Evolutionary conservation across 2,113 vertebrate species (phyloP).

Genomic region (Bolborhynchus lineola): DNA sequence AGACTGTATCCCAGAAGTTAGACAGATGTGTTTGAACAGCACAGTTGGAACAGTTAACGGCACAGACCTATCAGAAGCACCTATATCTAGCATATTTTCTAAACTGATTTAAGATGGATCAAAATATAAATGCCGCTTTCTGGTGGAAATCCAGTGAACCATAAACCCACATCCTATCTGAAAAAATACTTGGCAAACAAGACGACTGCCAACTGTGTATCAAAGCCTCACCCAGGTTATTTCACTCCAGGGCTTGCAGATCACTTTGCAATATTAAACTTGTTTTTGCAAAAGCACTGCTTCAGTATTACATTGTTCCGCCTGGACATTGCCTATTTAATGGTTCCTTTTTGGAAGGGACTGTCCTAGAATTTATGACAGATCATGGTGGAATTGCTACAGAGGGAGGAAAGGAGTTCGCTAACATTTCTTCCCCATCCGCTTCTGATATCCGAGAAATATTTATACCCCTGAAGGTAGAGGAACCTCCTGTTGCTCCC

Average conservation of each 20-base stretch:
- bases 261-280: slow-evolving; percentile 11
- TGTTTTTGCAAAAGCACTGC: background rate
- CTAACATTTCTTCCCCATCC: background rate
- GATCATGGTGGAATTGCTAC: background rate
- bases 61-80: background rate
- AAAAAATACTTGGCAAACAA: slow-evolving; percentile 34
- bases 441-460: slow-evolving; percentile 8
- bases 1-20: background rate
- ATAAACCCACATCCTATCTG: slow-evolving; percentile 16
- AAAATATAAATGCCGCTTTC: background rate
- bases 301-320: background rate
- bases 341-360: background rate
- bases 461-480: slow-evolving; percentile 8
- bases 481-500: slow-evolving; percentile 37
- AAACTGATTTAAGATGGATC: background rate
- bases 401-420: background rate
- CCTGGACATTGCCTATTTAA: slow-evolving; percentile 10
- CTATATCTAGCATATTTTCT: background rate
- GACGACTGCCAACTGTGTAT: background rate
- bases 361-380: background rate
- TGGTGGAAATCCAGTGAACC: background rate
- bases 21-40: background rate
- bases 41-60: background rate
- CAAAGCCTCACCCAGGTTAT: slow-evolving; percentile 18
- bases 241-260: slow-evolving; percentile 9